Evolutionary conservation across 92 coral and sea anemone genomes (phyloP).

Genomic region (Porites cylindrica): DNA sequence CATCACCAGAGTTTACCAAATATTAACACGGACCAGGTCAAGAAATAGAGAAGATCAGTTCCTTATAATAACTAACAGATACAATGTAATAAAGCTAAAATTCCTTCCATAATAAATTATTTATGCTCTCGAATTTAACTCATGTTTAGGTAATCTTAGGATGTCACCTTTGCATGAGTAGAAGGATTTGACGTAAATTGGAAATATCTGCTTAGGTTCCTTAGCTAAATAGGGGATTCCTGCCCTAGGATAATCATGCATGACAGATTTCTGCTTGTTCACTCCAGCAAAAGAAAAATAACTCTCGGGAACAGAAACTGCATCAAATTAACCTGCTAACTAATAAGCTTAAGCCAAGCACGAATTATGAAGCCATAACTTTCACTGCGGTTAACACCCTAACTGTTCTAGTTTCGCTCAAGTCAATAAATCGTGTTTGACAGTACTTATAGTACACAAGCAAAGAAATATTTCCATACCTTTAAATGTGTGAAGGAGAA

Average conservation of each 20-base stretch:
- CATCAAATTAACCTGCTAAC: not conserved
- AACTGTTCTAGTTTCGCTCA: too few relatives aligned
- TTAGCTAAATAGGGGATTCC: not conserved
- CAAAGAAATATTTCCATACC: slow-evolving; percentile 36
- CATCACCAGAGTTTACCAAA: not conserved
- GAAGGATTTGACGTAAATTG: not conserved
- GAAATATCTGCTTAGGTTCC: not conserved
- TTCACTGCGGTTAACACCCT: not conserved
- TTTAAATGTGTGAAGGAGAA: not conserved
- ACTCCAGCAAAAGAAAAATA: not conserved
- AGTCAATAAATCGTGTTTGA: not conserved
- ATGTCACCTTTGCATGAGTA: not conserved
- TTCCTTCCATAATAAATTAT: slow-evolving; percentile 4
- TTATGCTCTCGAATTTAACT: not conserved
- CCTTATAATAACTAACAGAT: not conserved
- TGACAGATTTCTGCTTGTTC: not conserved
- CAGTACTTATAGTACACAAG: not conserved
- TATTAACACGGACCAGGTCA: not conserved
- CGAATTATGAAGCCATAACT: slow-evolving; percentile 22
- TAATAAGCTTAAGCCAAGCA: not conserved
- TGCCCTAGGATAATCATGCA: not conserved
- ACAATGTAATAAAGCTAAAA: not conserved
- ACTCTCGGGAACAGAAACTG: not conserved
- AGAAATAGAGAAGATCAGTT: not conserved
- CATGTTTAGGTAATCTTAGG: not conserved